phyloP scores from a whole-genome alignment of 2,113 vertebrate genomes.

The Neodontobutis hainanensis region DNA sequence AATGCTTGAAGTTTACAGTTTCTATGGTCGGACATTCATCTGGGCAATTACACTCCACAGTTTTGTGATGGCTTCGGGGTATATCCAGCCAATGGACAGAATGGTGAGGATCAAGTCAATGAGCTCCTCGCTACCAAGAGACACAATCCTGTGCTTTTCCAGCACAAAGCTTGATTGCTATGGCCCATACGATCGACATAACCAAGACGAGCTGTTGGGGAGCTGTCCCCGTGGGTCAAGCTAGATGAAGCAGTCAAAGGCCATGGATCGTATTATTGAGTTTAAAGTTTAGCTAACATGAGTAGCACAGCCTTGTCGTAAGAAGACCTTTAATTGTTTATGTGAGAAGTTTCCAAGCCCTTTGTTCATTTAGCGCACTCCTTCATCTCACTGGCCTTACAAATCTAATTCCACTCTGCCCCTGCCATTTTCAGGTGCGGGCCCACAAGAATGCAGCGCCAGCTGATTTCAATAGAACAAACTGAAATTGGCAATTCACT shows the following conservation, averaged over 20 bases:
- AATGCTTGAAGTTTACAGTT: constrained; percentile 13
- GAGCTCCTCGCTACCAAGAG: constrained; percentile 20
- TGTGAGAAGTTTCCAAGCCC: constrained; percentile 1
- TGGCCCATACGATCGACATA: constrained; percentile 25
- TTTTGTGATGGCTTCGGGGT: constrained; percentile 18
- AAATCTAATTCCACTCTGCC: constrained; percentile 68
- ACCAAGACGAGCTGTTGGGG: constrained; percentile 17
- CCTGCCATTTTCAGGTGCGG: constrained; percentile 63
- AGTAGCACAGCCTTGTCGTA: background rate
- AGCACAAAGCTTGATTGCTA: constrained; percentile 30
- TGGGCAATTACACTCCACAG: constrained; percentile 6
- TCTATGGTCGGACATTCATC: constrained; percentile 18
- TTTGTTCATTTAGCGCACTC: constrained; percentile 40
- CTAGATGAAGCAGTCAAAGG: background rate
- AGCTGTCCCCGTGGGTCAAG: background rate
- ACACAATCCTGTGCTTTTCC: constrained; percentile 35
- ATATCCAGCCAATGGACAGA: constrained; percentile 27
- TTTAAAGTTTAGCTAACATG: constrained; percentile 3
- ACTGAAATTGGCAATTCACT: constrained; percentile 77
- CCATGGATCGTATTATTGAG: background rate
- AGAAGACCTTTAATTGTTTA: background rate
- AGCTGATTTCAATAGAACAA: constrained; percentile 69
- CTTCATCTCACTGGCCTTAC: constrained; percentile 39
- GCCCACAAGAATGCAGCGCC: constrained; percentile 55
- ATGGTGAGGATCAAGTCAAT: constrained; percentile 32